Base-by-base conservation (phyloP, 2,888 invertebrate species). In the Adineta ricciae region DNA sequence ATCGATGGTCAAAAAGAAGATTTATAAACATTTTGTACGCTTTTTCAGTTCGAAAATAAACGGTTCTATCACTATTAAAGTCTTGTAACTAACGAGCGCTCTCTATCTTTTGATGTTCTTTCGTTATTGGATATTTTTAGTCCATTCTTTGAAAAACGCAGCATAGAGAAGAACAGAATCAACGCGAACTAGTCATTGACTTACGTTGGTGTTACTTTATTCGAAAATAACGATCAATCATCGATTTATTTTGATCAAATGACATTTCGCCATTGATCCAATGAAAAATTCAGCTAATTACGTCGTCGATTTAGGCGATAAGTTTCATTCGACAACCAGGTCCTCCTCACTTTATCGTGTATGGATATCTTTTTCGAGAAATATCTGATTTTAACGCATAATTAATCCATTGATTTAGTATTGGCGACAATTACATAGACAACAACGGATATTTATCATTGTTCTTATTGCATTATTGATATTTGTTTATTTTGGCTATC, bases 351-450 rank as follows among this genome's bases (percentile, higher is more conserved):
- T 64, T 4, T 64, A 64, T 64, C 64, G 64, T 9, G 78, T 78
- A 78, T n/a, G n/a, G 24, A 36, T 21, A 16, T 41, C n/a, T n/a
- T n/a, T n/a, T 11, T 41, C 38, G n/a, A 3, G 1, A 41, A n/a
- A n/a, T n/a, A n/a, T n/a, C n/a, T n/a, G n/a, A n/a, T n/a, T n/a
- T n/a, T n/a, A n/a, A n/a, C n/a, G n/a, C n/a, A n/a, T n/a, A n/a
- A n/a, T n/a, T n/a, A n/a, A n/a, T n/a, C n/a, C n/a, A n/a, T n/a
- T 36, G 0, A 64, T 64, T 64, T 78, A 78, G 78, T 38, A 78
- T 41, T 78, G 78, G 78, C 78, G 78, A 19, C 78, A 78, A 41
- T 78, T 78, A 78, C 78, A 78, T 78, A 7, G 78, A 78, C 78
- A 78, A 78, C 78, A 78, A 41, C 78, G 78, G 38, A 0, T n/a